These are phyloP conservation scores for Brienomyrus brachyistius DNA, from an alignment of 2,113 vertebrate genomes.

Conservation along the genomic window DNA sequence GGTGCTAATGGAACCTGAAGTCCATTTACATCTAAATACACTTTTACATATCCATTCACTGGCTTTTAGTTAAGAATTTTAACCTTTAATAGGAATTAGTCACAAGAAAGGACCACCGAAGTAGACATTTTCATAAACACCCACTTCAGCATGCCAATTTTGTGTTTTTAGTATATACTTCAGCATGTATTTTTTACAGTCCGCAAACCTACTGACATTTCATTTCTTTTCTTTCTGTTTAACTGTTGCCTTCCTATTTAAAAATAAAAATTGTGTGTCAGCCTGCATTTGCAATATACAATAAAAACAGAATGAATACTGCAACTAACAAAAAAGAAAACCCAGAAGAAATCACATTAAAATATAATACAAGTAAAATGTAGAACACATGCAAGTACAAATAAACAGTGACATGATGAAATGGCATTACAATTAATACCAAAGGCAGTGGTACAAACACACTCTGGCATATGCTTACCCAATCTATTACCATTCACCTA, in stretches of 20 bases:
- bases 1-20: background rate
- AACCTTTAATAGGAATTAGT: background rate
- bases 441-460: background rate
- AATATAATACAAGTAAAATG: background rate
- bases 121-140: background rate
- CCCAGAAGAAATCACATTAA: background rate
- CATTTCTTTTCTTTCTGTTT: background rate
- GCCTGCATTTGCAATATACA: background rate
- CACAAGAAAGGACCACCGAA: background rate
- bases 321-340: background rate
- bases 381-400: background rate
- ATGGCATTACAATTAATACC: background rate
- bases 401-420: background rate
- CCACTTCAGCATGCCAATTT: background rate
- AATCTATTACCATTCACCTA: too few species aligned
- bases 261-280: background rate
- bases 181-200: background rate
- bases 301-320: background rate
- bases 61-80: slow-evolving; percentile 7
- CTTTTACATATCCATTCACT: background rate
- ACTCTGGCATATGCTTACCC: background rate
- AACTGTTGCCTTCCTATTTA: background rate
- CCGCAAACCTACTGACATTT: background rate
- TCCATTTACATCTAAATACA: background rate
- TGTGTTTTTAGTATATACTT: background rate